Evolutionary conservation across 1,140 invertebrate genomes (phyloP).

Genomic region (Sogatella furcifera): DNA sequence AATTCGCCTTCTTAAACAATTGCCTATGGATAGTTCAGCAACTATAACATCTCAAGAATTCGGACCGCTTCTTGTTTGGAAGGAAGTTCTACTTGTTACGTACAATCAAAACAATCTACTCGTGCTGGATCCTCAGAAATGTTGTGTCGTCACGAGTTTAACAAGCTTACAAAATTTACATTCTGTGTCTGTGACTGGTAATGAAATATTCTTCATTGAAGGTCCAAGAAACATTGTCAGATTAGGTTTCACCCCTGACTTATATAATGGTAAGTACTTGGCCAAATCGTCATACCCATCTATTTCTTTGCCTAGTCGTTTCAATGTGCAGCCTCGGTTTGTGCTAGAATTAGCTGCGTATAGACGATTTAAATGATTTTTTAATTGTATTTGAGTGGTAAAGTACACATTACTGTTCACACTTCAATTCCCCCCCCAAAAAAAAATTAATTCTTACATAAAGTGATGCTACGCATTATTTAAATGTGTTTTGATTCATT

Average conservation of each 20-base stretch:
- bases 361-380: no score
- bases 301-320: no score
- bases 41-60: slow-evolving; percentile 17
- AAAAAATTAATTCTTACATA: no score
- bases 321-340: no score
- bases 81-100: slow-evolving; percentile 58
- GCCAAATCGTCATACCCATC: no score
- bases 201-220: slow-evolving; percentile 72
- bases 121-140: slow-evolving; percentile 56
- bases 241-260: slow-evolving; percentile 45
- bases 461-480: no score
- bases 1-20: slow-evolving; percentile 11
- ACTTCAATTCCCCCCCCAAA: no score
- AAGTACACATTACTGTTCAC: no score
- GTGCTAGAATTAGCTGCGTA: no score
- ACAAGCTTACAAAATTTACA: slow-evolving; percentile 37
- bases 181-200: slow-evolving; percentile 51
- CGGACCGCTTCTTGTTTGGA: slow-evolving; percentile 26
- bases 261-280: slow-evolving; percentile 26
- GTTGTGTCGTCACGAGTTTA: slow-evolving; percentile 38
- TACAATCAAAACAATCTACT: slow-evolving; percentile 59
- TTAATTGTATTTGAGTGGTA: no score
- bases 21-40: slow-evolving; percentile 15
- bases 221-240: slow-evolving; percentile 52
- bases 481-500: no score